Evolutionary conservation across 2,888 invertebrate species (phyloP).

Genomic region (Argyresthia albistria): DNA sequence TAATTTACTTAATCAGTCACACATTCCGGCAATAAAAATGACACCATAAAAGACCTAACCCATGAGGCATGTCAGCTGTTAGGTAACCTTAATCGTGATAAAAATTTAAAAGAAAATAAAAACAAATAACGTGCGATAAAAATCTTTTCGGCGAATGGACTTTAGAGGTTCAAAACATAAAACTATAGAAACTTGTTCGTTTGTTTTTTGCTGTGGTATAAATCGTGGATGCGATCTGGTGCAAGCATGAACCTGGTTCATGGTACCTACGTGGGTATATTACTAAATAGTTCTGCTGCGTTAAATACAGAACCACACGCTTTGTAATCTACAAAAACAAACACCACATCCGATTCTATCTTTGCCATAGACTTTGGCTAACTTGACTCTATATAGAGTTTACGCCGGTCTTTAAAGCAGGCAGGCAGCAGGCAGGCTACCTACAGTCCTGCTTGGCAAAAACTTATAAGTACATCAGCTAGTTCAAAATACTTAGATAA

Average conservation of each 20-base stretch:
- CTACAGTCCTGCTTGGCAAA: too few species aligned
- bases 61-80: not conserved
- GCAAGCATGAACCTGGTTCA: constrained; percentile 11
- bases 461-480: too few species aligned
- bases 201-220: not conserved
- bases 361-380: too few species aligned
- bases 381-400: too few species aligned
- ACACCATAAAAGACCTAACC: constrained; percentile 8
- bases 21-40: constrained; percentile 20
- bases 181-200: not conserved
- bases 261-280: constrained; percentile 27
- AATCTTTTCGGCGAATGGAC: constrained; percentile 13
- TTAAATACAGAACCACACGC: not conserved
- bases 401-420: too few species aligned
- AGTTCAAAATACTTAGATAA: too few species aligned
- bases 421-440: too few species aligned
- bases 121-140: constrained; percentile 1
- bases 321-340: not conserved
- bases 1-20: constrained; percentile 13
- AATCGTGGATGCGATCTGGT: constrained; percentile 13
- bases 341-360: too few species aligned
- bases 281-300: constrained; percentile 16
- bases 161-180: not conserved
- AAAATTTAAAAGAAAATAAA: not conserved
- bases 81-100: constrained; percentile 9